Base-by-base conservation (phyloP, 37 sponge, comb jelly and placozoan genomes). In the Ephydatia muelleri region DNA sequence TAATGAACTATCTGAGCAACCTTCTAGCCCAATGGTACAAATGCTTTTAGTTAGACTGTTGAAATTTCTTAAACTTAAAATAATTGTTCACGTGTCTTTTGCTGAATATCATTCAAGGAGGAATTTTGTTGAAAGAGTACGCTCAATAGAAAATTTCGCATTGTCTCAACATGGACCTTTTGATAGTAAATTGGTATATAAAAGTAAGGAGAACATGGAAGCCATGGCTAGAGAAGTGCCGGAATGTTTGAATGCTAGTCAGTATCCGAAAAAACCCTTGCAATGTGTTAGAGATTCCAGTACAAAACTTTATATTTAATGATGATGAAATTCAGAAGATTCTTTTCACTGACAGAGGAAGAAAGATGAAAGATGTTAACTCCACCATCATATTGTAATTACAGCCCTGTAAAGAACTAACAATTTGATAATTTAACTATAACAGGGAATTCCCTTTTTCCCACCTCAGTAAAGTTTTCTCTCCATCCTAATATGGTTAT, bases 1-100 rank as follows among this genome's bases (percentile, higher is more conserved):
- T 27, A 79, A 79, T 66, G 80, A 68, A 21, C 80, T 68, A 40
- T 65, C 80, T 27, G 80, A 79, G 28, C 80, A 79, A 27, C 80
- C 80, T 6, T 32, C 66, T 67, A 36, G 80, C 67, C 37, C 80
- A 5, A 30, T 79, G 4, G 68, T 79, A 68, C 80, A 79, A 79
- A 79, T 79, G 80, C 65, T 31, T 30, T 30, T 65, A 14, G 65
- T 25, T 79, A 31, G 80, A 49, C 33, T 79, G 3, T 2, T 79
- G 65, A 79, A 79, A 33, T 37, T 79, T 33, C 67, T 79, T 3
- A 65, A 79, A 21, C 6, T 79, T 29, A 32, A 43, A 22, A 78
- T 49, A 37, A 32, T 78, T 33, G 66, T 65, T 64, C 80, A 79
- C 4, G 37, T 37, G 65, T 79, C 80, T 14, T 79, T 79, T 33